Conservation (phyloP, 1,140 invertebrate genomes). For the Bombus sibiricus region DNA sequence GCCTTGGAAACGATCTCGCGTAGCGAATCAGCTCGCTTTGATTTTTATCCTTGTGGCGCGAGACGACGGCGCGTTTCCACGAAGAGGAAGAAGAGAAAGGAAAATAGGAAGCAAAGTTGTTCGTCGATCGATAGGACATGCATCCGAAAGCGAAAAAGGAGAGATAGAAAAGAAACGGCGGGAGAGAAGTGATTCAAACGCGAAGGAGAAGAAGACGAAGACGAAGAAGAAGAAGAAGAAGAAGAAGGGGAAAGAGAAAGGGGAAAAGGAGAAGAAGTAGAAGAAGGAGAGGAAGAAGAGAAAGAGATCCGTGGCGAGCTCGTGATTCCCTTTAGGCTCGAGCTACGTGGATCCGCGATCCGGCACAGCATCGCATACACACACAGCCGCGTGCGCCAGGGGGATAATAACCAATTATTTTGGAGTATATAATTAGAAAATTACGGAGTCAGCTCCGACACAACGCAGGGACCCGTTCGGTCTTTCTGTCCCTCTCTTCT, state of each 20-base stretch:
- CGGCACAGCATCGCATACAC: slow-evolving; percentile 68
- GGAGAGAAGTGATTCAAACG: background rate
- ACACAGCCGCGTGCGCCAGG: slow-evolving; percentile 45
- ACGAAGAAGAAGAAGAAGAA: background rate
- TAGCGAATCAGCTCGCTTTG: background rate
- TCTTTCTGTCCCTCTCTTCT: slow-evolving; percentile 46
- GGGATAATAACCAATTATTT: slow-evolving; percentile 82
- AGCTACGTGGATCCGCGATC: slow-evolving; percentile 64
- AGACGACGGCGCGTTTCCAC: background rate
- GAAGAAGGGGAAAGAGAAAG: background rate
- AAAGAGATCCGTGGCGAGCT: slow-evolving; percentile 61
- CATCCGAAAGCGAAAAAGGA: background rate
- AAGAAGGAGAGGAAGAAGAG: background rate
- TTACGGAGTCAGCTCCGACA: slow-evolving; percentile 78
- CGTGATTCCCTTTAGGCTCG: slow-evolving; percentile 79
- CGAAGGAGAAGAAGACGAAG: background rate
- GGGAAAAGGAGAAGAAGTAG: background rate
- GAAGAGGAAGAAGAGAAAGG: background rate
- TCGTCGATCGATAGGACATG: background rate
- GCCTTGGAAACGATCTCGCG: background rate
- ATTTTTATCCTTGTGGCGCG: background rate
- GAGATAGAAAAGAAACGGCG: background rate
- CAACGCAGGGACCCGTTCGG: slow-evolving; percentile 67
- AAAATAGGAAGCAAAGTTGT: background rate
- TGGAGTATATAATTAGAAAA: slow-evolving; percentile 82